These are phyloP conservation scores for Theonella swinhoei DNA, from an alignment of 37 sponge, comb jelly and placozoan genomes.

Conservation along the genomic window DNA sequence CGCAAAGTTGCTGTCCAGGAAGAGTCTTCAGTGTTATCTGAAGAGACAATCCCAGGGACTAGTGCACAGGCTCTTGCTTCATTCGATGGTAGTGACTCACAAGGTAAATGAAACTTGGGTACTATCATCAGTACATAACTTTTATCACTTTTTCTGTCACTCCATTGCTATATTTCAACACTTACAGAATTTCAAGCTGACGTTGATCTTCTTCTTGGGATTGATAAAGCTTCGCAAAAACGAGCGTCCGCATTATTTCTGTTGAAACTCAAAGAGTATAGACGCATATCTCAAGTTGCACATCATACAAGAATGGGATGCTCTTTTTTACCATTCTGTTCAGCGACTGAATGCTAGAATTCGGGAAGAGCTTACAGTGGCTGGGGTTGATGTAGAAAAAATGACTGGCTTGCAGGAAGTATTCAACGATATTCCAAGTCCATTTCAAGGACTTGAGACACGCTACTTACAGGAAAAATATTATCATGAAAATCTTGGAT, in stretches of 20 bases:
- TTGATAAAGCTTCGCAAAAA: not conserved
- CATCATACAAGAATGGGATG: constrained; percentile 11
- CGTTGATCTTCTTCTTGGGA: not conserved
- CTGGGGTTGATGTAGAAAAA: not conserved
- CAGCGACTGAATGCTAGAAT: constrained; percentile 9
- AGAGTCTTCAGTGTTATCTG: too few species aligned
- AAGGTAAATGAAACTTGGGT: too few species aligned
- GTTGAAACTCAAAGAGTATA: constrained; percentile 36
- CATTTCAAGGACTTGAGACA: constrained; percentile 26
- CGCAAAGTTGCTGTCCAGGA: too few species aligned
- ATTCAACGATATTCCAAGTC: not conserved
- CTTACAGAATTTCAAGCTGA: not conserved
- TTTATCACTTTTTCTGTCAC: too few species aligned
- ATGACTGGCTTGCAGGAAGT: constrained; percentile 5
- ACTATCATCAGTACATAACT: too few species aligned
- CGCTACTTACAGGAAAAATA: constrained; percentile 19
- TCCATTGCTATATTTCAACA: too few species aligned
- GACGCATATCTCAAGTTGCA: constrained; percentile 25
- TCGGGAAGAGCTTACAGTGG: not conserved
- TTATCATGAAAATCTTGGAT: constrained; percentile 4
- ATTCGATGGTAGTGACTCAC: too few species aligned
- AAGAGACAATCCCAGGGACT: too few species aligned
- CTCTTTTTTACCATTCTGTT: constrained; percentile 5
- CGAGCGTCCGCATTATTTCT: constrained; percentile 26
- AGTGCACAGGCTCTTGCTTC: too few species aligned